Percentiles rank a stretch among this genome's conserved stretches.
Conservation (phyloP, 2,888 invertebrate species). For the Abrostola tripartita region DNA sequence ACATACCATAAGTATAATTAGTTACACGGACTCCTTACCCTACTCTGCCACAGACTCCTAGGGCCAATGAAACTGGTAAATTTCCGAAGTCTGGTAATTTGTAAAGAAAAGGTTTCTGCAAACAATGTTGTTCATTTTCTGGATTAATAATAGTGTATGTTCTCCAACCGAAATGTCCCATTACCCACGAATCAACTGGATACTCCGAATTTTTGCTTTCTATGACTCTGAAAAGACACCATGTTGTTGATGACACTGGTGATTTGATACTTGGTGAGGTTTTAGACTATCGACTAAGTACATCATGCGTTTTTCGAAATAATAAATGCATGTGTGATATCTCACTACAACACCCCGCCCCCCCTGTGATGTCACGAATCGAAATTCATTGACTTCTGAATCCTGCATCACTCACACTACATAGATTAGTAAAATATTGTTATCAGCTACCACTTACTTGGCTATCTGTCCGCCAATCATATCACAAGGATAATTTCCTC, state of each 20-base stretch:
- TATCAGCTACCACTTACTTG: conserved; percentile 76
- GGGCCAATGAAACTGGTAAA: conserved; percentile 87
- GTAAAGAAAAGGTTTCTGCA: conserved; percentile 72
- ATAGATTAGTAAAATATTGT: too few species aligned
- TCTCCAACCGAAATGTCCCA: conserved; percentile 91
- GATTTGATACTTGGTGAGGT: too few species aligned
- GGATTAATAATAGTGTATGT: conserved; percentile 87
- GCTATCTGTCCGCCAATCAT: conserved; percentile 92
- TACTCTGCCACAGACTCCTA: conserved; percentile 91
- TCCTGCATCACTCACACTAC: too few species aligned
- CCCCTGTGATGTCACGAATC: too few species aligned
- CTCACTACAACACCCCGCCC: too few species aligned
- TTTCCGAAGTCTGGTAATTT: conserved; percentile 87
- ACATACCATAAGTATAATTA: too few species aligned
- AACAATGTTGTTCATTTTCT: conserved; percentile 62
- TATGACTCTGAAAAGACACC: conserved; percentile 85
- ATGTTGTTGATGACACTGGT: neutral
- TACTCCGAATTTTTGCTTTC: conserved; percentile 89
- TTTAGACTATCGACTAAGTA: too few species aligned
- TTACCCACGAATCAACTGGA: conserved; percentile 89
- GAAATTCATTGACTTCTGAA: too few species aligned
- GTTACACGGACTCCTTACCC: conserved; percentile 81
- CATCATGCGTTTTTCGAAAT: too few species aligned
- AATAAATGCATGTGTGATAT: too few species aligned
- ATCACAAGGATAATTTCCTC: conserved; percentile 78